Percentiles rank a stretch among this genome's conserved stretches.
These are phyloP conservation scores for Paracentrotus lividus DNA, from an alignment of 53 echinoderm and acorn worm species.

Conservation along the genomic window DNA sequence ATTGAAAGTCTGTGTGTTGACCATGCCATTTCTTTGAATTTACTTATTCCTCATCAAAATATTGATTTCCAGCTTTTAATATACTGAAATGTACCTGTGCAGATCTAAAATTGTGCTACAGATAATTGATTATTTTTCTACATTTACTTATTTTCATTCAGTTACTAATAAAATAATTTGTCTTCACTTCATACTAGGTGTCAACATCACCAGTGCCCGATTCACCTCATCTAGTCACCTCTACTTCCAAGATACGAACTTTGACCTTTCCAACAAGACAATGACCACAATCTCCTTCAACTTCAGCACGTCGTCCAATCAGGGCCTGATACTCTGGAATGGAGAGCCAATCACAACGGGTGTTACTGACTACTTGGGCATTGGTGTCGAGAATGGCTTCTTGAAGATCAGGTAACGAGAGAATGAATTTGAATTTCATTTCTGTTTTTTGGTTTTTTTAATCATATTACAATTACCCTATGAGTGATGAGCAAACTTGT, in stretches of 20 bases:
- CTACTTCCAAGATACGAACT: conserved; percentile 61
- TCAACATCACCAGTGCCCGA: conserved; percentile 63
- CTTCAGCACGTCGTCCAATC: conserved; percentile 69
- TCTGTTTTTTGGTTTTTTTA: neutral
- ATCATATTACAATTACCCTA: neutral
- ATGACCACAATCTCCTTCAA: conserved; percentile 71
- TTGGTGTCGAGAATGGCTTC: conserved; percentile 79
- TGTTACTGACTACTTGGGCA: conserved; percentile 78
- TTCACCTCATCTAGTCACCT: conserved; percentile 72
- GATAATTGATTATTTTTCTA: neutral
- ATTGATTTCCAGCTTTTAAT: no score
- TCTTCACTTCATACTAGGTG: conserved; percentile 7
- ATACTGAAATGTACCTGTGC: no score
- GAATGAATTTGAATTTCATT: neutral
- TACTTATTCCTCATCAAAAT: no score
- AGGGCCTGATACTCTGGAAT: conserved; percentile 83
- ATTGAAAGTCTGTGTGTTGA: no score
- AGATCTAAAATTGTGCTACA: neutral
- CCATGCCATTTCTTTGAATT: no score
- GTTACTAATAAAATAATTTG: neutral
- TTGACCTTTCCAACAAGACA: conserved; percentile 71
- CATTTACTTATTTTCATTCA: neutral
- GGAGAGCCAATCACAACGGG: conserved; percentile 73
- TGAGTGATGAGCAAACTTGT: neutral
- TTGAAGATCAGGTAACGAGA: conserved; percentile 78